Conservation (phyloP, 2,888 invertebrate species). For the Cephus pulcher region DNA sequence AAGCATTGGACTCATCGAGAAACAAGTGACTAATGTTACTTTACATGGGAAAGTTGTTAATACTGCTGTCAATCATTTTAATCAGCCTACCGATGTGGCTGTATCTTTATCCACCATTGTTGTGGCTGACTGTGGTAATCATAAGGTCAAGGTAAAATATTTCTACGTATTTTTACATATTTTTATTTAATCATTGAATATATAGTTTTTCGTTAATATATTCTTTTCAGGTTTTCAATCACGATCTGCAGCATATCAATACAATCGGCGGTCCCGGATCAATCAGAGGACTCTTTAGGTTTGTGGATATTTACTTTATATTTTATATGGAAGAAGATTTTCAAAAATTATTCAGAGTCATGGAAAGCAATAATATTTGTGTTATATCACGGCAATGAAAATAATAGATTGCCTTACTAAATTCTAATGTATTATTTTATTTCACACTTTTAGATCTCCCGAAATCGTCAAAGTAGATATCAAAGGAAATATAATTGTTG, state of each 20-base stretch:
- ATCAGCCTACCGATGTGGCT: conserved; percentile 79
- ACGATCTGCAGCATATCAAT: conserved; percentile 35
- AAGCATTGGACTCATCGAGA: conserved; percentile 34
- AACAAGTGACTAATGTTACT: conserved; percentile 53
- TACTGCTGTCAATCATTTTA: conserved; percentile 70
- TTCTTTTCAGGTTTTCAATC: conserved; percentile 40
- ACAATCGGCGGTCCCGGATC: conserved; percentile 40
- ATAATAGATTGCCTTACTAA: neutral
- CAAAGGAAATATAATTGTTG: conserved; percentile 80
- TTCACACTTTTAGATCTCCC: conserved; percentile 72
- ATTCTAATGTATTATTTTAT: neutral
- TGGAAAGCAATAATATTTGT: neutral
- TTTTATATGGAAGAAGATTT: neutral
- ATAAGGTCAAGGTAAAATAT: conserved; percentile 71
- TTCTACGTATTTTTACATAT: neutral
- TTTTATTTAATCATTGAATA: neutral
- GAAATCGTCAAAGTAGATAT: conserved; percentile 80
- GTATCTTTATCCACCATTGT: conserved; percentile 70
- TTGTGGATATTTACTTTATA: neutral
- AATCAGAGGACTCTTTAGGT: conserved; percentile 38
- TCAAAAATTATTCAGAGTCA: neutral
- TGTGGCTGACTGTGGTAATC: conserved; percentile 80
- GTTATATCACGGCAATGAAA: neutral
- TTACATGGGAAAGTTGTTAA: conserved; percentile 47
- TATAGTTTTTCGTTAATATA: neutral